Evolutionary conservation across 2,797 vertebrate genomes (phyloP).

Genomic region (Sebastes iracundus): DNA sequence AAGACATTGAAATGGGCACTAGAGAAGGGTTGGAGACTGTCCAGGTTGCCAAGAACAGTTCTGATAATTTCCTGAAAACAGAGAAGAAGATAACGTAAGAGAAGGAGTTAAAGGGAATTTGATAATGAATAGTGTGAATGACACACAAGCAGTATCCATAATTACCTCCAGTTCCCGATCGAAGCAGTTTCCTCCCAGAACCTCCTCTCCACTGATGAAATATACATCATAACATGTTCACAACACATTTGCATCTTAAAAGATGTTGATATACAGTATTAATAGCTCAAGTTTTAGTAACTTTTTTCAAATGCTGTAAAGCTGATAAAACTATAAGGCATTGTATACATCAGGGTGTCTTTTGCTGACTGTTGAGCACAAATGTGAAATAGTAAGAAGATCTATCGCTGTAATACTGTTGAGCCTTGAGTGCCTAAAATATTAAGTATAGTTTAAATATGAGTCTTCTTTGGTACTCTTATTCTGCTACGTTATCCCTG

Average conservation of each 20-base stretch:
- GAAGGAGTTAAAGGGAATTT: neutral
- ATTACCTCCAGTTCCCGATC: conserved; percentile 77
- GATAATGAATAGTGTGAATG: neutral
- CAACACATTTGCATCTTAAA: neutral
- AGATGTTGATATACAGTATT: neutral
- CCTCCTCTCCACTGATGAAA: conserved; percentile 57
- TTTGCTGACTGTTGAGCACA: neutral
- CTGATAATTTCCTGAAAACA: conserved; percentile 87
- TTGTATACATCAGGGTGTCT: neutral
- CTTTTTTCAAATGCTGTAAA: neutral
- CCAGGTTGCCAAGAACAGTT: conserved; percentile 87
- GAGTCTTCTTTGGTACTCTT: neutral
- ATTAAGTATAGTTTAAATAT: conserved; percentile 1
- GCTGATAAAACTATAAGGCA: neutral
- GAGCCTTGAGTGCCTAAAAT: neutral
- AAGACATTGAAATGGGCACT: conserved; percentile 88
- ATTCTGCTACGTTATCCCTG: neutral
- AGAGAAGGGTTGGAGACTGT: conserved; percentile 87
- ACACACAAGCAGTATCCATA: neutral
- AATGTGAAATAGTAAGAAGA: neutral
- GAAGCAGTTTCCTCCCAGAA: conserved; percentile 17
- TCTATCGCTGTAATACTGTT: too few relatives aligned
- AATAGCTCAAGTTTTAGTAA: neutral
- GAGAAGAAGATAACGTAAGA: conserved; percentile 12
- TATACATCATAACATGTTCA: neutral